Evolutionary conservation across 2,113 vertebrate genomes (phyloP).

Genomic region (Rynchops niger): DNA sequence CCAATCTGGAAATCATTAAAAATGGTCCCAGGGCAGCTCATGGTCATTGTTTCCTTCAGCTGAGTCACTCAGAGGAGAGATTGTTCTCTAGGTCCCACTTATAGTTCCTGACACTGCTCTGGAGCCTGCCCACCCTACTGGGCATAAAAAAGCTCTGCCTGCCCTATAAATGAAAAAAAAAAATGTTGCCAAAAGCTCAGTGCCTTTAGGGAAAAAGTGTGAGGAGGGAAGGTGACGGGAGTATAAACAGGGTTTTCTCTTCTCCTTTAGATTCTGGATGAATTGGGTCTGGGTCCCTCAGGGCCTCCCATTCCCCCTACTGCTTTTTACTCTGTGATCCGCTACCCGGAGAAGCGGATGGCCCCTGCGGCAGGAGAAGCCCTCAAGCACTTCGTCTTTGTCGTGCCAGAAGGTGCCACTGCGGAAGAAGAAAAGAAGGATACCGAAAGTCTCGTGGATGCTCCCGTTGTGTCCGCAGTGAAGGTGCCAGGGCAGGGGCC

Average conservation of each 20-base stretch:
- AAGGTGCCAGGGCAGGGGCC: constrained; percentile 68
- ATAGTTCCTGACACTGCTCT: background rate
- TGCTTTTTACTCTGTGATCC: constrained; percentile 77
- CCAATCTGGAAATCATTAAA: background rate
- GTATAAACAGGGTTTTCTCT: background rate
- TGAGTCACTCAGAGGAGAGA: background rate
- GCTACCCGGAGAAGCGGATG: constrained; percentile 73
- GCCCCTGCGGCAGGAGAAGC: background rate
- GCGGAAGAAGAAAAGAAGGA: constrained; percentile 68
- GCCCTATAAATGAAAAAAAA: background rate
- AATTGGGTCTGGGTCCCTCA: constrained; percentile 77
- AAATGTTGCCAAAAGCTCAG: background rate
- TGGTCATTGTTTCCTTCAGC: background rate
- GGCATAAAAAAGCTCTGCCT: background rate
- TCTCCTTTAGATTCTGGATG: constrained; percentile 79
- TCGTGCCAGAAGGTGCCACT: constrained; percentile 18
- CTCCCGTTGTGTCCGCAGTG: fast-evolving
- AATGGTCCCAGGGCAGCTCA: background rate
- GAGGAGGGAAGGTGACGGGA: background rate
- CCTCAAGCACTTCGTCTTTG: constrained; percentile 76
- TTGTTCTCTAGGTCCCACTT: background rate
- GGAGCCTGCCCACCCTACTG: background rate
- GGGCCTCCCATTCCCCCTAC: constrained; percentile 79
- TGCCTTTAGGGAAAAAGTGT: background rate
- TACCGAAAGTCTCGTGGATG: constrained; percentile 6